Base-by-base conservation (phyloP, 37 sponge, comb jelly and placozoan genomes). In the Crambe crambe region DNA sequence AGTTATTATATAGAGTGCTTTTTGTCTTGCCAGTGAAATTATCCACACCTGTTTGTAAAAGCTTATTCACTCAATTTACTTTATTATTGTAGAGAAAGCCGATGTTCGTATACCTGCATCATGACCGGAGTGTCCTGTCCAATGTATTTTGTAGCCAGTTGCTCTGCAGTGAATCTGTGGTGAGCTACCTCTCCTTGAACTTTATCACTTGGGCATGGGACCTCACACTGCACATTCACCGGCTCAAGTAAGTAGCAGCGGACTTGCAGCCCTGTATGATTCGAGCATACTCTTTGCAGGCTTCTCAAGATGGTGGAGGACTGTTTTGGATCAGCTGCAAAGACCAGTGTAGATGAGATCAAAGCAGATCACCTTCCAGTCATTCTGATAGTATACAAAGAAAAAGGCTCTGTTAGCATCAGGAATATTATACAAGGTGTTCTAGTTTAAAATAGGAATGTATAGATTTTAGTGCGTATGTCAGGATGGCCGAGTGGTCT, bases 161-260 rank as follows among this genome's bases (percentile, higher is more conserved):
- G 27, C 82, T 96, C 22, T 96, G 97, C 51, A 60, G 78, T 37
- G 97, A 87, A 54, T 84, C 89, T 10, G 80, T 96, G 3, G 92
- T 94, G 20, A 84, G 70, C 83, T 91, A 75, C 35, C 87, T 96
- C 10, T 73, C 88, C 2, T 27, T 61, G 29, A 94, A 96, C 86
- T 96, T 74, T 66, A 66, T 94, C 36, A 67, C 86, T 0, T 96
- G 97, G 97, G 97, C 91, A 30, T 96, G 97, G 97, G 97, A 96
- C 83, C 84, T 96, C 75, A 93, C 97, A 37, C 42, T 44, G 26
- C 68, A 68, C 4, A 31, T 70, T 10, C 79, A 79, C 72, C 88
- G 77, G 58, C 23, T 80, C 18, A 76, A 82, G 93, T 93, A 64
- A 78, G 90, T 70, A 23, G 37, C 30, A 18, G 31, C 25, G 5